Evolutionary conservation across 2,113 vertebrate species (phyloP).

Genomic region (Anguilla japonica): DNA sequence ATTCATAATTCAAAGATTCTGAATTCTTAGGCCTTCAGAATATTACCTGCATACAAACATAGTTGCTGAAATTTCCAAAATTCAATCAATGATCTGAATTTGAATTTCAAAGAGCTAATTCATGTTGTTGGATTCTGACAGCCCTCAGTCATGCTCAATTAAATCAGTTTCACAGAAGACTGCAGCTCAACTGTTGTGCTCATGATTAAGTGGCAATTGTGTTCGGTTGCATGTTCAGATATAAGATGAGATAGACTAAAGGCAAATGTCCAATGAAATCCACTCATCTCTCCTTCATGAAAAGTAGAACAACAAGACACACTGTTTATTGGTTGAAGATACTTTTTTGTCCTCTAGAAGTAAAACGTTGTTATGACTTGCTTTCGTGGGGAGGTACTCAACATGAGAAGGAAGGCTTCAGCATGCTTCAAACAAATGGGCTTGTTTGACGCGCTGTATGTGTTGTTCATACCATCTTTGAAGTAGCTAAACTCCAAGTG

Average conservation of each 20-base stretch:
- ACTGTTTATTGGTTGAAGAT: background rate
- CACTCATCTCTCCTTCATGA: background rate
- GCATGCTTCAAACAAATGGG: too few species aligned
- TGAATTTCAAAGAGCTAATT: slow-evolving; percentile 1
- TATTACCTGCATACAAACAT: background rate
- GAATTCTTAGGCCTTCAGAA: background rate
- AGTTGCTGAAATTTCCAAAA: background rate
- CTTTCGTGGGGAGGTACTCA: background rate
- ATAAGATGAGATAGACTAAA: background rate
- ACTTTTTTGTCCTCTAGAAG: background rate
- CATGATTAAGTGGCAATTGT: slow-evolving; percentile 1
- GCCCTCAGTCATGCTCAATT: background rate
- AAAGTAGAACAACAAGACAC: background rate
- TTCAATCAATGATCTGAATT: background rate
- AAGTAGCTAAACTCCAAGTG: too few species aligned
- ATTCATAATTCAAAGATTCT: background rate
- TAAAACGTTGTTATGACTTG: background rate
- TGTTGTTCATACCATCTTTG: too few species aligned
- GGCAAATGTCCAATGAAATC: background rate
- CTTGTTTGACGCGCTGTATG: too few species aligned
- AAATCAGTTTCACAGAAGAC: background rate
- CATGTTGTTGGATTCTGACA: background rate
- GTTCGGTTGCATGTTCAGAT: background rate
- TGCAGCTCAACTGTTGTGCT: background rate
- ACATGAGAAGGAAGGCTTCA: too few species aligned